phyloP scores from a whole-genome alignment of 2,113 vertebrate genomes.

The Perognathus longimembris region DNA sequence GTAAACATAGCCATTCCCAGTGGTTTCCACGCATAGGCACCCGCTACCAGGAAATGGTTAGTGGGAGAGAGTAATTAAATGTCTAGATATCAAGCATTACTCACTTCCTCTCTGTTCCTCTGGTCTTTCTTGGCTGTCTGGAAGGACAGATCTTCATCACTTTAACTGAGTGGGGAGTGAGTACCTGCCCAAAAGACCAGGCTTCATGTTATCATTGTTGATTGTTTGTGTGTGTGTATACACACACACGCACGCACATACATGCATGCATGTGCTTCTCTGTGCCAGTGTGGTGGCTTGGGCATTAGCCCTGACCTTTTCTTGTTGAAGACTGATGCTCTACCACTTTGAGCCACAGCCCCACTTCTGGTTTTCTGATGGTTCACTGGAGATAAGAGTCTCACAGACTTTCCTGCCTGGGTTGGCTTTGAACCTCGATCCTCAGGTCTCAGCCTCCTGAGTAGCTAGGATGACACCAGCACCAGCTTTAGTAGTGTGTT shows the following conservation, averaged over 20 bases:
- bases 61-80: background rate
- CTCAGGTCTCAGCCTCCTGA: too few relatives aligned
- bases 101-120: background rate
- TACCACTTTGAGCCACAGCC: too few relatives aligned
- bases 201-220: conserved; percentile 43
- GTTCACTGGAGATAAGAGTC: too few relatives aligned
- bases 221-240: background rate
- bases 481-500: too few relatives aligned
- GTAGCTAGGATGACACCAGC: too few relatives aligned
- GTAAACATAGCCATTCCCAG: background rate
- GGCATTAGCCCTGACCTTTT: too few relatives aligned
- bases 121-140: too few relatives aligned
- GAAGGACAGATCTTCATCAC: background rate
- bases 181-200: background rate
- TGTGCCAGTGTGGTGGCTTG: too few relatives aligned
- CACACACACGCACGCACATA: background rate
- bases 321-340: too few relatives aligned
- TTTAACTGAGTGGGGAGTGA: background rate
- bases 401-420: too few relatives aligned
- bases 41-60: background rate
- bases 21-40: background rate
- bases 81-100: background rate
- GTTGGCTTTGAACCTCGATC: too few relatives aligned
- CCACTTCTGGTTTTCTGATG: too few relatives aligned
- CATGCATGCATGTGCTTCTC: background rate